Evolutionary conservation across 2,113 vertebrate species (phyloP), one percentile per base, ranked within the genome.

Genomic region (Anseranas semipalmata): DNA sequence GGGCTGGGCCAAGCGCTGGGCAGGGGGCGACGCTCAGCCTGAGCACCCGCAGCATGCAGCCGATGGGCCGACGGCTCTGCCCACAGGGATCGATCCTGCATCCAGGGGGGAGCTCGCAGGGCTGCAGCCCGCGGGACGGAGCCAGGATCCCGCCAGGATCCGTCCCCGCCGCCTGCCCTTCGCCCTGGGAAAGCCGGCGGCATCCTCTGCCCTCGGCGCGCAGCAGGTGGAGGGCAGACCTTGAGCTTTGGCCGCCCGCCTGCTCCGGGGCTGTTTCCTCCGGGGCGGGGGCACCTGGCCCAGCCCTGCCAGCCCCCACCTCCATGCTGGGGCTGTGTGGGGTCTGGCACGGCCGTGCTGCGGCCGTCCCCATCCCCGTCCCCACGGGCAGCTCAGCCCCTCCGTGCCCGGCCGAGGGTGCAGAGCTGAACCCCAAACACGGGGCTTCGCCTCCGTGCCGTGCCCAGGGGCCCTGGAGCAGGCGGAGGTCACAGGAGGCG

Each of bases 201-300:
- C 78, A 11, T 17, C 33, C 41, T 25, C 76, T 11, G 65, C 77
- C 55, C 4, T 14, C 1, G 7, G n/a, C 15, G 3, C 3, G 22
- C 81, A 45, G 63, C 94, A 71, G 79, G 19, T 19, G 85, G 72
- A 58, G 18, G 28, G 19, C 63, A 81, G 56, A 75, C 93, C 78
- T 96, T 89, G 93, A 87, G 94, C 94, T 95, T 95, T 92, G 94
- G 76, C 46, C 24, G 1, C 87, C 39, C 1, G 4, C 41, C 25
- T 50, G 5, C 17, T 3, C 0, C 3, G 4, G 7, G 37, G 3
- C 13, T 1, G 1, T n/a, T 60, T 22, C 14, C 45, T 71, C 12
- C 50, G 68, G n/a, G 8, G n/a, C 9, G 39, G 33, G 37, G 28
- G 60, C 60, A 62, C 24, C 35, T 12, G 35, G 60, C 35, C 24